Evolutionary conservation across 2,797 vertebrate genomes (phyloP), one percentile per base, ranked within the genome.

Genomic region (Philypnodon macrostomus): DNA sequence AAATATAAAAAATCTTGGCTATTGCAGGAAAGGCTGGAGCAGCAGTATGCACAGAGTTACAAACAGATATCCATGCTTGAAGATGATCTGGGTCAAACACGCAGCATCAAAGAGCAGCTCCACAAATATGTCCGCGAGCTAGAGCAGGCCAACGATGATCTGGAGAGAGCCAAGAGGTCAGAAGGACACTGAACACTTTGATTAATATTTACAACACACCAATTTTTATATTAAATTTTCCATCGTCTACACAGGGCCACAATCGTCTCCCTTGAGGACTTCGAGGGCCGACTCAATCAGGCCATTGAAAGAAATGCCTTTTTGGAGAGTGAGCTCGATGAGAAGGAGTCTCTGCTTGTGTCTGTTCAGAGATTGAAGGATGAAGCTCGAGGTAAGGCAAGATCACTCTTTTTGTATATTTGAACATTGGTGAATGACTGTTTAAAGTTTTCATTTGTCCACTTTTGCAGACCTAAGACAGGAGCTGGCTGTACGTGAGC

Each of bases 291-390:
- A 63, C 83, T 99, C 63, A 98, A 99, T 88, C 95, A 98, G 81
- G 95, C 96, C 51, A 99, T 99, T 40, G 96, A 99, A 83, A 90
- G 96, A 77, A 99, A 99, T 45, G 96, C 96, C 0, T 99, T 99
- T 85, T 88, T 99, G 76, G 96, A 98, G 85, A 98, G 95, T 17
- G 96, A 99, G 57, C 89, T 99, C 75, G 96, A 99, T 53, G 96
- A 99, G 83, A 99, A 99, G 69, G 96, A 99, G 70, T 97, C 95
- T 0, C 81, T 99, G 42, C 84, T 99, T 29, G 95, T 95, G 3
- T 99, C 96, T 9, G 96, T 98, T 17, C 96, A 99, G 85, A 90
- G 96, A 53, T 85, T 99, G 79, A 99, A 99, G 83, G 96, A 99
- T 47, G 96, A 98, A 85, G 96, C 97, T 2, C 91, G 96, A 92